Conservation (phyloP, 2,113 vertebrate species). For the Xiphophorus couchianus region DNA sequence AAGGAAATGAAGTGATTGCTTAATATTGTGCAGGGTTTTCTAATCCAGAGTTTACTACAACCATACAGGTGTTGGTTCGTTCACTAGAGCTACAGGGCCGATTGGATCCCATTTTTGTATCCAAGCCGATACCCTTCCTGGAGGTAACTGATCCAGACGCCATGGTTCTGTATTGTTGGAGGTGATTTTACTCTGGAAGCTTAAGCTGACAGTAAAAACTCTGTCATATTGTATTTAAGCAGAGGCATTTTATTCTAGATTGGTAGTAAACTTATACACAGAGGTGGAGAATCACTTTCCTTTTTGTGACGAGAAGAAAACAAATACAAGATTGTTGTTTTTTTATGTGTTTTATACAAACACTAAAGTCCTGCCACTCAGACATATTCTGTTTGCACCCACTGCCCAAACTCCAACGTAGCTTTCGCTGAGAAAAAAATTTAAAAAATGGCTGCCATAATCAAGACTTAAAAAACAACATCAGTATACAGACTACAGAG, state of each 20-base stretch:
- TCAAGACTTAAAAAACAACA: neutral
- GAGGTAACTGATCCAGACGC: neutral
- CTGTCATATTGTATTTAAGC: too few species aligned
- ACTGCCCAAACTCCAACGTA: neutral
- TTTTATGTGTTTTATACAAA: too few species aligned
- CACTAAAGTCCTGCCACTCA: neutral
- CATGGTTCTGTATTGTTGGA: neutral
- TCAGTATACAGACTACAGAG: neutral
- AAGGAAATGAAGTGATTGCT: constrained; percentile 30
- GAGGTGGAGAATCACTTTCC: neutral
- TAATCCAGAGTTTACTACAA: constrained; percentile 3
- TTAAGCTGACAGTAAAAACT: neutral
- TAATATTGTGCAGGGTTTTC: constrained; percentile 3
- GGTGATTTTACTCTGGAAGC: neutral
- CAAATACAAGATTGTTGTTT: neutral
- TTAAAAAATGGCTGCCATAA: neutral
- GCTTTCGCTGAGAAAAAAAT: neutral
- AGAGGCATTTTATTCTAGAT: too few species aligned
- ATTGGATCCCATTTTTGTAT: neutral
- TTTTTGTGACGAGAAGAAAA: neutral
- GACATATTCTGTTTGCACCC: neutral
- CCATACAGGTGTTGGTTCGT: neutral
- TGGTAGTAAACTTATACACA: neutral
- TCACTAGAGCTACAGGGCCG: neutral
- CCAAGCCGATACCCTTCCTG: neutral